phyloP scores from a whole-genome alignment of 2,797 vertebrate genomes.

The Mus caroli region DNA sequence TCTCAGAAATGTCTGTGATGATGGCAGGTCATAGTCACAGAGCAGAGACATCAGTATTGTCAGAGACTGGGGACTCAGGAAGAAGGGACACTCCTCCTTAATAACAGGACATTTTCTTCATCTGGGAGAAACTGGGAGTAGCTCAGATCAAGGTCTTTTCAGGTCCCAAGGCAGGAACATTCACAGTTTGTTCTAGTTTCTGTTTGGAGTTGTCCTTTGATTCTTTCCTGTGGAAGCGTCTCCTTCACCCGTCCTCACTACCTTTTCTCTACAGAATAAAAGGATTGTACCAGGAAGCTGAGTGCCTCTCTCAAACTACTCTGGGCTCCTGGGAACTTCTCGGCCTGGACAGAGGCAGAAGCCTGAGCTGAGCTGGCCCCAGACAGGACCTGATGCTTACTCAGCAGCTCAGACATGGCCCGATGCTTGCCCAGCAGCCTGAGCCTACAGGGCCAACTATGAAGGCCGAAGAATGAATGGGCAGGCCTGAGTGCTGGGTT shows the following conservation, averaged over 20 bases:
- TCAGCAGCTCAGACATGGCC: no score
- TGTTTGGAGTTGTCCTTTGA: not conserved
- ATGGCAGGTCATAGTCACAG: not conserved
- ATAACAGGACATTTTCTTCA: not conserved
- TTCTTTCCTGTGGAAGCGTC: not conserved
- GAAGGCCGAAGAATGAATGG: accelerated
- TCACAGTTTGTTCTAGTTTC: not conserved
- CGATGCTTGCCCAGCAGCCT: not conserved
- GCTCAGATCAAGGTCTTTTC: not conserved
- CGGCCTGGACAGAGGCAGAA: not conserved
- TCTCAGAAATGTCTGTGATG: not conserved
- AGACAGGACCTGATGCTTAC: not conserved
- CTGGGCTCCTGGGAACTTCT: not conserved
- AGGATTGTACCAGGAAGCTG: not conserved
- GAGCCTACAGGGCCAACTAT: not conserved
- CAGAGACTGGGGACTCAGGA: not conserved
- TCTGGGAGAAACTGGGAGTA: not conserved
- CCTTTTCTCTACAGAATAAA: not conserved
- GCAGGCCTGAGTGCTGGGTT: not conserved
- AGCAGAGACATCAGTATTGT: accelerated
- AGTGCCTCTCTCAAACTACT: not conserved
- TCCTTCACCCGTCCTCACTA: not conserved
- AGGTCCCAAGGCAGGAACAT: not conserved
- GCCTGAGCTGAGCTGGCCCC: no score
- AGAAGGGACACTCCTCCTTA: not conserved